Evolutionary conservation across 2,888 invertebrate species (phyloP).

Genomic region (Phyto melanocephala): DNA sequence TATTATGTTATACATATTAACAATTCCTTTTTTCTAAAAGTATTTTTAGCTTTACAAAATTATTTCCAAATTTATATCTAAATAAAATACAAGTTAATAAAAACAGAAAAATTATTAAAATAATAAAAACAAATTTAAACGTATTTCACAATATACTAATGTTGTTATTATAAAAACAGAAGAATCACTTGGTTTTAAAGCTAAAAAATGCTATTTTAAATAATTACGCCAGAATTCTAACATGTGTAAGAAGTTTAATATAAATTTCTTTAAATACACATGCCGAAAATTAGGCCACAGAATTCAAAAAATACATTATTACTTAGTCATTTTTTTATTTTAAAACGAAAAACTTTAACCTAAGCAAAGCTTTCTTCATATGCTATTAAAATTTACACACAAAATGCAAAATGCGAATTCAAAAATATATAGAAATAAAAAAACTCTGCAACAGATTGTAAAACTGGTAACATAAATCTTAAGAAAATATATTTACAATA

Average conservation of each 20-base stretch:
- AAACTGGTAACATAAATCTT: conserved; percentile 50
- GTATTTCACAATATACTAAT: too few species aligned
- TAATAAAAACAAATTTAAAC: too few species aligned
- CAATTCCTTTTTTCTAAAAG: too few species aligned
- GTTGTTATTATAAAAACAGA: not conserved
- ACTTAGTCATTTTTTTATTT: conserved; percentile 46
- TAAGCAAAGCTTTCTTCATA: conserved; percentile 58
- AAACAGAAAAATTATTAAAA: conserved; percentile 17
- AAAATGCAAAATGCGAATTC: not conserved
- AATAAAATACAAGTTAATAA: too few species aligned
- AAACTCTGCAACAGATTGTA: conserved; percentile 41
- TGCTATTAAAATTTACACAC: conserved; percentile 5
- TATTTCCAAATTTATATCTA: too few species aligned
- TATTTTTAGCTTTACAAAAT: too few species aligned
- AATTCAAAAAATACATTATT: conserved; percentile 59
- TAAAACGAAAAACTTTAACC: not conserved
- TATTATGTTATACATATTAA: too few species aligned
- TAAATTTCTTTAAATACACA: conserved; percentile 75
- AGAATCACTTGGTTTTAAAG: conserved; percentile 29
- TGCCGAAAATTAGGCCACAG: conserved; percentile 30
- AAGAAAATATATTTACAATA: conserved; percentile 43
- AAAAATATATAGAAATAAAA: conserved; percentile 1
- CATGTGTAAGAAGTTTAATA: conserved; percentile 76
- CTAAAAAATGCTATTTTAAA: conserved; percentile 7
- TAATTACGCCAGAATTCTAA: not conserved